A percentile compares a stretch with the other conserved stretches of the same genome.
Conservation (phyloP, 2,113 vertebrate genomes). For the Fukomys damarensis region DNA sequence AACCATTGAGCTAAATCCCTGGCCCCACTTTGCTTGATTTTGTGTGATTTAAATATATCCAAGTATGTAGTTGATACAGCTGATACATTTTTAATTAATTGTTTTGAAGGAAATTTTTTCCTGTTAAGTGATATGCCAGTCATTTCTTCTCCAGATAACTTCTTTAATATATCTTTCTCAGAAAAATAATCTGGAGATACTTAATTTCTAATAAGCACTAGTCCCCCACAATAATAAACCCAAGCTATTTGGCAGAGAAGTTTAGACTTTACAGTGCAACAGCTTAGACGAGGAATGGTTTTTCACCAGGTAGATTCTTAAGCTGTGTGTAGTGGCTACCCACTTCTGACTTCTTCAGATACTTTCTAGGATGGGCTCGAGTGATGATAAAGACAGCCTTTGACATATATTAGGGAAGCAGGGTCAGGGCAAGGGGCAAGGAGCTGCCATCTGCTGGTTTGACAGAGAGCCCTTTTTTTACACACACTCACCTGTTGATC, state of each 20-base stretch:
- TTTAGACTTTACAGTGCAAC: not conserved
- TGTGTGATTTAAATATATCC: not conserved
- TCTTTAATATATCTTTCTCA: not conserved
- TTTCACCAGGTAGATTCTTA: not conserved
- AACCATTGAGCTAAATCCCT: no score
- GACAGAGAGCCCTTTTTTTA: no score
- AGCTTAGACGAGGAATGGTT: not conserved
- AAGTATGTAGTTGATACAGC: not conserved
- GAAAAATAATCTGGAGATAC: not conserved
- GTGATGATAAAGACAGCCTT: fast-evolving
- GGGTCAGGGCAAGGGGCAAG: not conserved
- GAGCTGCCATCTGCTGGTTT: not conserved
- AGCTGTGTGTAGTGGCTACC: no score
- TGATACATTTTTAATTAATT: not conserved
- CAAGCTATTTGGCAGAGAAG: not conserved
- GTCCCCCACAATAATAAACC: not conserved
- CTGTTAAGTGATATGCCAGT: fast-evolving
- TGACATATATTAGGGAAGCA: fast-evolving
- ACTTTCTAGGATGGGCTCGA: fast-evolving
- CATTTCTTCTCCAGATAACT: not conserved
- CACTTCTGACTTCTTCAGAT: not conserved
- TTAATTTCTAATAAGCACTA: not conserved
- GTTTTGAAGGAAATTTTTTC: not conserved
- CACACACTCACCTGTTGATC: not conserved
- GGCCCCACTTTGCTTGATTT: not conserved